Evolutionary conservation across 2,797 vertebrate genomes (phyloP), one percentile per base, ranked within the genome.

Genomic region (Mus spretus): DNA sequence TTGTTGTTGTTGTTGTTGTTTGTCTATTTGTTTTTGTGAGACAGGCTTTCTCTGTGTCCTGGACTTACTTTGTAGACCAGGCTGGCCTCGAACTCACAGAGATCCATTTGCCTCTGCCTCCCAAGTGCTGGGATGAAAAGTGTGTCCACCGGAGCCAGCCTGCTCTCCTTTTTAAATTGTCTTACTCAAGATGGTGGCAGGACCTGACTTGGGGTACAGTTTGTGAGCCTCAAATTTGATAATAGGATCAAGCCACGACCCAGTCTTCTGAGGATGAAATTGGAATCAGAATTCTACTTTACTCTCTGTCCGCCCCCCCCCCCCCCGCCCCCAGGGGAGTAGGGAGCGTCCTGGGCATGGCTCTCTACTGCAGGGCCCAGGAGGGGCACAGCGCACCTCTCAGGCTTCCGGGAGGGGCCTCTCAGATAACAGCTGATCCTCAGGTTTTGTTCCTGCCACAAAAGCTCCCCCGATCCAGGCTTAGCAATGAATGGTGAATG

Each of bases 381-480:
- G 78, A 70, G n/a, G 44, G 90, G 47, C 40, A 0, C 28, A 37
- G 55, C 37, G 34, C 57, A 40, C 50, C 83, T 57, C 90, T 75
- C 75, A 3, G 80, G 47, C 70, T 83, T 95, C 88, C 4, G 0
- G 85, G 93, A 95, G 90, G 78, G 92, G 89, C 88, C 90, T 90
- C 70, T 94, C 97, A 95, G 96, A 89, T 91, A 93, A 93, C 91
- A 91, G 94, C 94, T 96, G 95, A 97, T 92, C 63, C 93, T 80
- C 0, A 14, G 82, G 93, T 94, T 96, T 97, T 98, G 97, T 98
- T 97, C 89, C 78, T 92, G 77, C 89, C 84, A 97, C 96, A 97
- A 97, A 95, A 83, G 92, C 78, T 10, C 1, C 94, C 93, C 89
- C 31, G 44, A 95, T 94, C 96, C 85, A 14, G 97, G 96, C 91